A percentile compares a stretch with the other conserved stretches of the same genome.
Conservation (phyloP, 1,140 invertebrate species). For the Drosophila gunungcola region DNA sequence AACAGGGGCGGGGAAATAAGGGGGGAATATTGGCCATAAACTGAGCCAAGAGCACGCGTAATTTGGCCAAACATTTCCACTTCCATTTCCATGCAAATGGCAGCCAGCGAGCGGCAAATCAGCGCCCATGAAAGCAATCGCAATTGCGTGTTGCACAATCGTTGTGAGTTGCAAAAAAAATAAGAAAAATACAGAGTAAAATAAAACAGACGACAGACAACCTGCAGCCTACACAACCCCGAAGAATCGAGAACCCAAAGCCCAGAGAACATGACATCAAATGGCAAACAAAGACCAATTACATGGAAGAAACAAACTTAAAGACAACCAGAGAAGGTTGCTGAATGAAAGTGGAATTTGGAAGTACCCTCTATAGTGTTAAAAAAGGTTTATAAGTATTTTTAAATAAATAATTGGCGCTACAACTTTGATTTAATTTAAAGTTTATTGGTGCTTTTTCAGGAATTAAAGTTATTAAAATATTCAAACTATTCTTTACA, state of each 20-base stretch:
- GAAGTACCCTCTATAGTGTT: constrained; percentile 1
- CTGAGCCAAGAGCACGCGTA: constrained; percentile 76
- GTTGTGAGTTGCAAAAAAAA: constrained; percentile 33
- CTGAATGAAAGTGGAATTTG: neutral
- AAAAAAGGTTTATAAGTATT: neutral
- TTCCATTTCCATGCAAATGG: constrained; percentile 74
- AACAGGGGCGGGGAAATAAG: constrained; percentile 27
- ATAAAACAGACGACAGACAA: constrained; percentile 43
- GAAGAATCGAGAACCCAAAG: constrained; percentile 50
- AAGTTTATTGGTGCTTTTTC: no score
- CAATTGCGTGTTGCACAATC: constrained; percentile 81
- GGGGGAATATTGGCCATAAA: constrained; percentile 68
- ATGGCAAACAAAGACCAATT: constrained; percentile 81
- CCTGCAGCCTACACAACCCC: constrained; percentile 63
- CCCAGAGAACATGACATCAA: constrained; percentile 76
- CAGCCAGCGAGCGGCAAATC: constrained; percentile 61
- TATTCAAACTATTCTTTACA: no score
- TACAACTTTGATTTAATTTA: no score
- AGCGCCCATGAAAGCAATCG: constrained; percentile 64
- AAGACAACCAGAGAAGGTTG: constrained; percentile 6
- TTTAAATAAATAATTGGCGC: neutral
- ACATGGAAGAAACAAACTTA: constrained; percentile 56
- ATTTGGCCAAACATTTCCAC: constrained; percentile 60
- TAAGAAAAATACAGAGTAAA: constrained; percentile 3
- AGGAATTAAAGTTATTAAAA: no score